Base-by-base conservation (phyloP, 2,888 invertebrate species). In the Pseudococcus viburni region DNA sequence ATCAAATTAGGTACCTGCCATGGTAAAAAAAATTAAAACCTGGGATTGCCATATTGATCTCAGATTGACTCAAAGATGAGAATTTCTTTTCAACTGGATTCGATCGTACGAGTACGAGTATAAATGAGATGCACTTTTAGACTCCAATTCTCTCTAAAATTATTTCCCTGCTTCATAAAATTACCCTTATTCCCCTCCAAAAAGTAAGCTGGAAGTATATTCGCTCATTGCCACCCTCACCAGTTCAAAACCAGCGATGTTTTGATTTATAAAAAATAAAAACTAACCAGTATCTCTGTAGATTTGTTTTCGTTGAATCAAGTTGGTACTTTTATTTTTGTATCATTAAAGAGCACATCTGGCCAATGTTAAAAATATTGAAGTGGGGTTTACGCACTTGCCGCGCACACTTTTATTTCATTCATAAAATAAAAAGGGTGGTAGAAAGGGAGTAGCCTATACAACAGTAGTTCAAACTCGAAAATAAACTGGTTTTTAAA, bases 381-480 rank as follows among this genome's bases (percentile, higher is more conserved):
- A 64, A 64, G 64, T 64, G 64, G 64, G 19, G 22, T 64, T 64
- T 64, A 64, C 64, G 64, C 64, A 64, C 64, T 64, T 64, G 64
- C 22, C 64, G 2, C 22, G 64, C 64, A 64, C 64, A 22, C 64
- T 64, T 64, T 64, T 22, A 64, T 64, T 22, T 64, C 64, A 64
- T 64, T 64, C 64, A 22, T 64, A 11, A 64, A 64, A 64, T 22
- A 64, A 22, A 64, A 64, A 64, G 64, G 64, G 64, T 64, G 64
- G 22, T 64, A 42, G 42, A 42, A 5, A 64, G 64, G 22, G 64
- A 64, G 22, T 64, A 59, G 59, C n/a, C 59, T 59, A 59, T 59
- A 19, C 59, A n/a, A 59, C 19, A n/a, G n/a, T 22, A 59, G 59
- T 22, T 64, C 64, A 22, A 64, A 11, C 22, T 64, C 22, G 22